Base-by-base conservation (phyloP, 2,113 vertebrate genomes). In the Apaloderma vittatum region DNA sequence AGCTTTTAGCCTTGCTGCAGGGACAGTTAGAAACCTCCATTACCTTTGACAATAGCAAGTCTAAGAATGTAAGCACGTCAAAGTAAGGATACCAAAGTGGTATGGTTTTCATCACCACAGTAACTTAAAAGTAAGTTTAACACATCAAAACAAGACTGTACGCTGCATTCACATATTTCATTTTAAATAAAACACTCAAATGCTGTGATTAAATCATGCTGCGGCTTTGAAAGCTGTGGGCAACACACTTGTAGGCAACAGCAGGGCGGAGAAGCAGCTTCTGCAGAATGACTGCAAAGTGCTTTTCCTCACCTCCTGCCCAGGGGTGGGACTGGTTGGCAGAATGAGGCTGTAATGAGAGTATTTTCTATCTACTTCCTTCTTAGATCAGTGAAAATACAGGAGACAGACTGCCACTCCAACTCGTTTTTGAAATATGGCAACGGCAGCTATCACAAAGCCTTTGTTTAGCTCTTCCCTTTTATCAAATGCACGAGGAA, bases 31-130 rank as follows among this genome's bases (percentile, higher is more conserved):
- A 83, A 96, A 80, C 55, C 36, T 68, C 87, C 68, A 68, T 49
- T 91, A 93, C 75, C 66, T 94, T 37, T 66, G 73, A 75, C 93
- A 93, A 62, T 49, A 94, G 75, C 61, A 55, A 87, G 91, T 54
- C 51, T n/a, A 74, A 51, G 84, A 96, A 94, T 87, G 80, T 81
- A 91, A 94, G 93, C 91, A 88, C 14, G 70, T 87, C 81, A 68
- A 70, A 96, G 74, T 17, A 72, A 73, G 54, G 93, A 91, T 86
- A 92, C 66, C 65, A 27, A 74, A 75, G 88, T 24, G 9, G 27
- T 84, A 67, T 87, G 94, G 86, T 79, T 97, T 92, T 72, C 79
- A 75, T 92, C 89, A 94, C 49, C 68, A 81, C 0, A 34, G n/a
- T 49, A 70, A 92, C 66, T 62, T 79, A 63, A 6, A 45, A 26